Base-by-base conservation (phyloP, 2,888 invertebrate genomes). In the Hedya salicella region DNA sequence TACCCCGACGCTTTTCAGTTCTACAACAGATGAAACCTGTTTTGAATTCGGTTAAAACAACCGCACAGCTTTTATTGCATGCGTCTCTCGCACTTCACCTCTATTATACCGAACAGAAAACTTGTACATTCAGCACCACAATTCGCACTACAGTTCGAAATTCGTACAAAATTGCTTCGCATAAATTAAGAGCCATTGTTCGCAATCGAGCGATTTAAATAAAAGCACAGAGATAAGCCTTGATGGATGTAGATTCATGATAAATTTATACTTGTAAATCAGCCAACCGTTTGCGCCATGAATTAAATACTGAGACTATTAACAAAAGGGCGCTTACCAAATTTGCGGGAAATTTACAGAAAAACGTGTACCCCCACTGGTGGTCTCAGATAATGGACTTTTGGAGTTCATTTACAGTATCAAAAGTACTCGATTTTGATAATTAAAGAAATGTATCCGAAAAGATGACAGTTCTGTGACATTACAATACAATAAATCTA, bases 221-320 rank as follows among this genome's bases (percentile, higher is more conserved):
- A 65, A 60, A 65, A 49, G 56, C 63, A 44, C 21, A 21, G 57
- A 57, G 65, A 65, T 65, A 65, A 64, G 59, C 44, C 65, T 46
- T 65, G 65, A 65, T 65, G 65, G 65, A 65, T 65, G 65, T 60
- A 65, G 65, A 65, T 53, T 65, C 59, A 46, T 65, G 65, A 65
- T 65, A 54, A 62, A 62, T 65, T 59, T 65, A 65, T 65, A 46
- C 59, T 65, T 59, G 65, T 60, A 60, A 65, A 59, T 60, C 16
- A 17, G 44, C 17, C 30, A 36, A 44, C 52, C 36, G 59, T 65
- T 64, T 63, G 56, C 25, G 54, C 6, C 54, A 54, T 54, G 42
- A 54, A 54, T 54, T 42, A 54, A 36, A 54, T 54, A 9, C 21
- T 21, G 14, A 40, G 21, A 54, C 53, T 36, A 19, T n/a, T 39